A percentile compares a stretch with the other conserved stretches of the same genome.
phyloP scores from a whole-genome alignment of 2,888 invertebrate species.

The Troilus luridus region DNA sequence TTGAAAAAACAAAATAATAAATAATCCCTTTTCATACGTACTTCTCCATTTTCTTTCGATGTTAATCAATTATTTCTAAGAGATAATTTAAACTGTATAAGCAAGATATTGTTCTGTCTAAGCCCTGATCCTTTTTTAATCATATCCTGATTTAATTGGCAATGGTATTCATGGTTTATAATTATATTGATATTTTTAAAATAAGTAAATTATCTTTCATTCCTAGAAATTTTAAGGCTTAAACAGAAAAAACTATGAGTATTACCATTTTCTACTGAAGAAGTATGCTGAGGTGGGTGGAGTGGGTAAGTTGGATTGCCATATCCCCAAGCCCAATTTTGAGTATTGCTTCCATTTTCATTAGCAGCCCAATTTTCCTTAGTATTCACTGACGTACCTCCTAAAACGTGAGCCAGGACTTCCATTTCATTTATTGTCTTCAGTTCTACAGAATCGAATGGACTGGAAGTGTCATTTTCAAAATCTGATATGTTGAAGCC shows the following conservation, averaged over 20 bases:
- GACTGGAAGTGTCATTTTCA: constrained; percentile 92
- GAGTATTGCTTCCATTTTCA: constrained; percentile 55
- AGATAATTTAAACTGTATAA: too few species aligned
- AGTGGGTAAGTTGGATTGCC: constrained; percentile 32
- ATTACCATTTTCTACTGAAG: constrained; percentile 6
- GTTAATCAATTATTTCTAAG: too few species aligned
- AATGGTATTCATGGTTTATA: too few species aligned
- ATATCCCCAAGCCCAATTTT: constrained; percentile 47
- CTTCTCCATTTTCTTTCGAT: too few species aligned
- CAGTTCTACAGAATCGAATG: constrained; percentile 93
- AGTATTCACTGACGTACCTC: constrained; percentile 52
- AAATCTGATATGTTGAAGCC: constrained; percentile 79
- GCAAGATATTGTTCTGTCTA: too few species aligned
- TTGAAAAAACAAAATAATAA: too few species aligned
- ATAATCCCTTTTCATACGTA: too few species aligned
- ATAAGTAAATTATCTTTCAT: too few species aligned
- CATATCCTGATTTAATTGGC: too few species aligned
- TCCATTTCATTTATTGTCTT: constrained; percentile 95
- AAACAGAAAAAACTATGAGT: background rate
- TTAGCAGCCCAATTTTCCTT: constrained; percentile 41
- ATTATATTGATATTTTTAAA: too few species aligned
- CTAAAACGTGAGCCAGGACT: constrained; percentile 83
- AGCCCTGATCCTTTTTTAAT: too few species aligned
- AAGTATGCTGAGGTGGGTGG: background rate
- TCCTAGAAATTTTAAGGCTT: too few species aligned